Base-by-base conservation (phyloP, 2,888 invertebrate genomes). In the Phanerotoma sp. region DNA sequence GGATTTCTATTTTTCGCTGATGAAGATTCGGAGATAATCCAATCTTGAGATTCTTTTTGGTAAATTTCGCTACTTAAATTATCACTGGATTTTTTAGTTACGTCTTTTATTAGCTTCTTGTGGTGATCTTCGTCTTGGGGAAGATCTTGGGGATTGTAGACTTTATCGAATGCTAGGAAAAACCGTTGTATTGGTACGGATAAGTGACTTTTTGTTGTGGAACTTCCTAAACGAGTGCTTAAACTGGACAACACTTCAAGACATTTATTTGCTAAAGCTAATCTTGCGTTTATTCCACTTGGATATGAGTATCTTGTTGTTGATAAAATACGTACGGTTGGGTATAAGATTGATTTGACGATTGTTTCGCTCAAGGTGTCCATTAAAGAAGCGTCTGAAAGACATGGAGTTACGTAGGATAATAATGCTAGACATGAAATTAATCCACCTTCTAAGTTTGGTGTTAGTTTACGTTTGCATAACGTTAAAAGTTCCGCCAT, bases 281-380 rank as follows among this genome's bases (percentile, higher is more conserved):
- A 82, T 2, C 96, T 84, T 1, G 91, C 91, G 21, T 81, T 74
- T 44, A 83, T 81, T 1, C 95, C 94, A 68, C 86, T 88, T 0
- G 96, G 94, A 79, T 95, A 96, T 9, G 85, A 79, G 60, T 89
- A 83, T 56, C 88, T 85, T 0, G 86, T 84, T 0, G 95, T 91
- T 3, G 92, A 89, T 3, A 94, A 80, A 32, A 96, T 79, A 2
- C 89, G 84, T 2, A 96, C 83, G 0, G 89, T 84, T 11, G 96
- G 96, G 70, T 91, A 85, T 1, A 98, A 77, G 42, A 96, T 90
- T 18, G 87, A 85, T 68, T 88, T 88, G 16, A 96, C 81, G 55
- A 97, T 85, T 1, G 86, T 87, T 70, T 96, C 96, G 91, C 96
- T 79, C 60, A 93, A 79, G 62, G 91, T 86, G 69, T 93, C 92